These are phyloP conservation scores for Heteromormyrus szaboi DNA, from an alignment of 2,797 vertebrate species.

Conservation along the genomic window DNA sequence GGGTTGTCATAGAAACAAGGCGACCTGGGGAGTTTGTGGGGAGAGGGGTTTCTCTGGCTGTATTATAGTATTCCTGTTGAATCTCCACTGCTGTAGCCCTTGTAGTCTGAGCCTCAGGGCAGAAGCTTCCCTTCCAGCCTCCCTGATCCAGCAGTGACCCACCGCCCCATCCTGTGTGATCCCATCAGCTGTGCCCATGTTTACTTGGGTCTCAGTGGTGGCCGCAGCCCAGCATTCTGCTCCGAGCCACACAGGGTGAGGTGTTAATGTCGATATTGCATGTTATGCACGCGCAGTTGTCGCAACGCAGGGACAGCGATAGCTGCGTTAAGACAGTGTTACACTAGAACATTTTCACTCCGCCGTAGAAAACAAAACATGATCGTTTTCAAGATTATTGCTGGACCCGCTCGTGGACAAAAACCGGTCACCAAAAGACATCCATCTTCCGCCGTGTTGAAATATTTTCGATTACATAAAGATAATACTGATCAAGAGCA, in stretches of 20 bases:
- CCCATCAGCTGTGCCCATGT: not conserved
- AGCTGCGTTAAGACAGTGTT: not conserved
- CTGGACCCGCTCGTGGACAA: not conserved
- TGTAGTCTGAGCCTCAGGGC: slow-evolving; percentile 24
- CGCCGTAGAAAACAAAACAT: not conserved
- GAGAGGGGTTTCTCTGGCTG: not conserved
- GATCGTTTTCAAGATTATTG: not conserved
- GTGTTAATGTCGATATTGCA: not conserved
- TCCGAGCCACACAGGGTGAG: not conserved
- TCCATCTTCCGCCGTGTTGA: not conserved
- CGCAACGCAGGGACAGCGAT: not conserved
- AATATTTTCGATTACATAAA: not conserved
- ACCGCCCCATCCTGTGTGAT: not conserved
- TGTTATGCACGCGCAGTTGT: not conserved
- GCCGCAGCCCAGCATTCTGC: not conserved
- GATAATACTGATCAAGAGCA: not conserved
- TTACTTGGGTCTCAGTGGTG: not conserved
- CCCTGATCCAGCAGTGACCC: not conserved
- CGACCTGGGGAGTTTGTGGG: not conserved
- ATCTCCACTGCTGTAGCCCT: not conserved
- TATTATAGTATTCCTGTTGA: not conserved
- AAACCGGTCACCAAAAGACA: not conserved
- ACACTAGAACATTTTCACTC: not conserved
- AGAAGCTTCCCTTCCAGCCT: not conserved
- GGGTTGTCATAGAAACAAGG: slow-evolving; percentile 53